These are phyloP conservation scores for Lithophane ornitopus DNA, from an alignment of 2,888 invertebrate species.

Conservation along the genomic window DNA sequence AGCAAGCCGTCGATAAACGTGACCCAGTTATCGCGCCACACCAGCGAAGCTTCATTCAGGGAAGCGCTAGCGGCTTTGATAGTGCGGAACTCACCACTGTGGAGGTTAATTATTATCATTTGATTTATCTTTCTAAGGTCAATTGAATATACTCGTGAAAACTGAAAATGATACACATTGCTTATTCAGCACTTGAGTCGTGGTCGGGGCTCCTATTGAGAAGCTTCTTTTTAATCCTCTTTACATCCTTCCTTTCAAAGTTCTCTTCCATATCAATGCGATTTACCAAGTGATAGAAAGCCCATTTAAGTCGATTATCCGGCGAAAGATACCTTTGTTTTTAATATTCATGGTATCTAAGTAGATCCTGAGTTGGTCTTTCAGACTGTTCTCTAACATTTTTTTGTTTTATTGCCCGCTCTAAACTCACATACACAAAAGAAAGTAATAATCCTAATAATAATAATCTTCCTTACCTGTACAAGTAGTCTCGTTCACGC, in stretches of 20 bases:
- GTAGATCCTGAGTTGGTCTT: not conserved
- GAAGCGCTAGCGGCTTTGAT: constrained; percentile 64
- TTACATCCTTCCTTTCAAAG: not conserved
- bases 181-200: not conserved
- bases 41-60: constrained; percentile 75
- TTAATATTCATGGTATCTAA: not conserved
- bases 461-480: constrained; percentile 61
- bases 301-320: not conserved
- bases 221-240: not conserved
- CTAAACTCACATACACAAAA: not conserved
- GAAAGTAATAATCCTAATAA: not conserved
- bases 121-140: not conserved
- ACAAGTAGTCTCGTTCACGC: constrained; percentile 65
- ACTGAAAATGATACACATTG: not conserved
- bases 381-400: not conserved
- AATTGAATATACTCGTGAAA: not conserved
- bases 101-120: constrained; percentile 2
- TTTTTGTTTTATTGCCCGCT: not conserved
- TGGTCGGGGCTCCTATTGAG: not conserved
- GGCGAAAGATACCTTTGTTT: not conserved
- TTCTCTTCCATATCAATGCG: not conserved
- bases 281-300: not conserved
- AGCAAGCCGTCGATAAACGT: constrained; percentile 95
- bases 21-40: constrained; percentile 94
- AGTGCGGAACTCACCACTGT: constrained; percentile 73